These are phyloP conservation scores for Dasyornis broadbenti DNA, from an alignment of 2,113 vertebrate species.

Conservation along the genomic window DNA sequence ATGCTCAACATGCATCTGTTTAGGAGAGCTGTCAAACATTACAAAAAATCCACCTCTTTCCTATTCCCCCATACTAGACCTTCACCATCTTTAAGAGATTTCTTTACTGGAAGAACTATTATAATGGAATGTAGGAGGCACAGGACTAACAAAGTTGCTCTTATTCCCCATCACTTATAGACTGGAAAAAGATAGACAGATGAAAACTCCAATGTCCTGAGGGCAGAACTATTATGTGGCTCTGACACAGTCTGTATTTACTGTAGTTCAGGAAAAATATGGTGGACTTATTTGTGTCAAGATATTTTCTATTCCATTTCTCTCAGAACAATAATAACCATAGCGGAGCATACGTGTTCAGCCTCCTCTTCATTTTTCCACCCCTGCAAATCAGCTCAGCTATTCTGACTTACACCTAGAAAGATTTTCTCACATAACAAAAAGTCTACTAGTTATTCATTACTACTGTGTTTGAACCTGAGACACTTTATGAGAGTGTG, in stretches of 20 bases:
- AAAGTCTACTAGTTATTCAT: background rate
- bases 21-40: background rate
- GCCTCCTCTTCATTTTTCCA: background rate
- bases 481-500: background rate
- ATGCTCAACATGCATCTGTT: background rate
- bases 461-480: background rate
- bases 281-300: background rate
- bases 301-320: background rate
- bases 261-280: background rate
- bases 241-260: background rate
- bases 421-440: background rate
- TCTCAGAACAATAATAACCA: background rate
- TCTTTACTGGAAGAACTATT: background rate
- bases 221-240: background rate
- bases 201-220: background rate
- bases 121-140: background rate
- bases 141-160: background rate
- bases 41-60: background rate
- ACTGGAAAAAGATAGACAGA: background rate
- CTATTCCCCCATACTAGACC: background rate
- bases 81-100: background rate
- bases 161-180: background rate
- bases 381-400: background rate
- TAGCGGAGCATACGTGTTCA: background rate
- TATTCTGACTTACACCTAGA: background rate